Evolutionary conservation across 2,888 invertebrate genomes (phyloP), one percentile per base, ranked within the genome.

Genomic region (Drosophila paranaensis): DNA sequence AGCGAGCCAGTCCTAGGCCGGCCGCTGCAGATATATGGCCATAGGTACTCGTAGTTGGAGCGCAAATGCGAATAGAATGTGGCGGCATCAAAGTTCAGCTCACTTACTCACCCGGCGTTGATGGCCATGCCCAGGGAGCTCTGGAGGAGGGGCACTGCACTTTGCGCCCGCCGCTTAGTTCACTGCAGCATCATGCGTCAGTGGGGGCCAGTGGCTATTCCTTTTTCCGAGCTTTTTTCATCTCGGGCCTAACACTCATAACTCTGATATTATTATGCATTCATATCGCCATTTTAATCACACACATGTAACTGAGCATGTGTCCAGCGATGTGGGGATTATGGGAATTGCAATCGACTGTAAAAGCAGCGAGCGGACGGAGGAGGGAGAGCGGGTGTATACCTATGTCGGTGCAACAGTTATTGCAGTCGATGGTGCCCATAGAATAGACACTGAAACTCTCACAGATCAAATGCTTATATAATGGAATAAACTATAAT

Each of bases 21-120:
- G 70, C 79, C 85, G 74, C 61, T 61, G 64, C 60, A 85, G 79
- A 87, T 89, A 88, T 89, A 87, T 85, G 88, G 72, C 69, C 73
- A 84, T 78, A 85, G 90, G 90, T 89, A 89, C 90, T 87, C 81
- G 83, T 77, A 86, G 80, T 78, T 78, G 81, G 71, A 78, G 71
- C 75, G 64, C 81, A 86, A 86, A 86, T 86, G 86, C 82, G 90
- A 89, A 89, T 89, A 88, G 86, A 89, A 89, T 87, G 86, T 87
- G 88, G 81, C 90, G 83, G 89, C 90, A 87, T 90, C 87, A 87
- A 86, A 90, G 87, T 90, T 87, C 87, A 89, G 86, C 81, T 88
- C 82, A 88, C 89, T 85, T 89, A 85, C 88, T 85, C 84, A 83
- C 81, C 89, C 88, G 73, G 83, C 81, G 89, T 81, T 87, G 89